These are phyloP conservation scores for Drosophila niveifrons DNA, from an alignment of 2,888 invertebrate species.

Conservation along the genomic window DNA sequence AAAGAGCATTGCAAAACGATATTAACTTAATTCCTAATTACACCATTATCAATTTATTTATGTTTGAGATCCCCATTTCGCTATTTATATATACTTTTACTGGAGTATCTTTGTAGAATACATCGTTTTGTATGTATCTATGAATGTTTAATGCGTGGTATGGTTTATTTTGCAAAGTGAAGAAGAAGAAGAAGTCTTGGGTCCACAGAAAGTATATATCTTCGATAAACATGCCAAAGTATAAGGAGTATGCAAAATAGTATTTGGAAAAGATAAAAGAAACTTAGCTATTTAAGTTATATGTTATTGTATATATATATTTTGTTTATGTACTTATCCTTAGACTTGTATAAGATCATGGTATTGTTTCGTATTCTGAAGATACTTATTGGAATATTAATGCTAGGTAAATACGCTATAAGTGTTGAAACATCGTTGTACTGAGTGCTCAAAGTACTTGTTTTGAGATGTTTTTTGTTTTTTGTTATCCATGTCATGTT, in stretches of 20 bases:
- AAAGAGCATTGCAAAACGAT: slow-evolving; percentile 13
- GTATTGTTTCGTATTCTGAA: slow-evolving; percentile 16
- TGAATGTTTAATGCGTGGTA: slow-evolving; percentile 14
- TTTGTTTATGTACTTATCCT: slow-evolving; percentile 50
- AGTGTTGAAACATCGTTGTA: slow-evolving; percentile 49
- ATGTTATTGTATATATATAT: background rate
- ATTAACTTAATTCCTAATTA: background rate
- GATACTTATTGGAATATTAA: slow-evolving; percentile 18
- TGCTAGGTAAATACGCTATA: slow-evolving; percentile 29
- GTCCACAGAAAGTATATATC: slow-evolving; percentile 15
- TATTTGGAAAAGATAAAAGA: slow-evolving; percentile 13
- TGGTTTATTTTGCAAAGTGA: slow-evolving; percentile 23
- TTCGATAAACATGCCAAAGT: slow-evolving; percentile 49
- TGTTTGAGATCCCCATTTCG: background rate
- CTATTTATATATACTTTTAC: background rate
- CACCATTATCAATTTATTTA: background rate
- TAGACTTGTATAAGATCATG: slow-evolving; percentile 7
- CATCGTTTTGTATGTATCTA: background rate
- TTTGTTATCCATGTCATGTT: slow-evolving; percentile 16
- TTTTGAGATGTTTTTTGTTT: slow-evolving; percentile 18
- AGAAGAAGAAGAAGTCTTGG: slow-evolving; percentile 6
- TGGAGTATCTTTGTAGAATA: background rate
- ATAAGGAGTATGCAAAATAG: slow-evolving; percentile 27
- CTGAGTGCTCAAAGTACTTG: slow-evolving; percentile 57
- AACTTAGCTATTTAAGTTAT: slow-evolving; percentile 18